A percentile compares a stretch with the other conserved stretches of the same genome.
Evolutionary conservation across 2,113 vertebrate genomes (phyloP).

Genomic region (Odocoileus virginianus): DNA sequence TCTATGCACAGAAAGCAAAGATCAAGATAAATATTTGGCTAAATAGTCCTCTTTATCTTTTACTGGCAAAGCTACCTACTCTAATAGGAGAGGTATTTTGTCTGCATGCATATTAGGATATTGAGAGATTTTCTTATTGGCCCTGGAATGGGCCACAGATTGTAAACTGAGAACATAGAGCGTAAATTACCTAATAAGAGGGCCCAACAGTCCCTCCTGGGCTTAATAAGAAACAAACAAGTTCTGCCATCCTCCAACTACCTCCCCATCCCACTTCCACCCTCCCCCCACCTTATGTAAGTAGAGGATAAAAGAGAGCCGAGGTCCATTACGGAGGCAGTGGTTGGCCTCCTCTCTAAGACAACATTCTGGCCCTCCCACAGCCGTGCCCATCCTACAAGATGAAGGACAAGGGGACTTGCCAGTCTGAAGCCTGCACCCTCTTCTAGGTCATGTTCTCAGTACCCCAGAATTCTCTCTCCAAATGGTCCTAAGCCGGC

Average conservation of each 20-base stretch:
- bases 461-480: neutral
- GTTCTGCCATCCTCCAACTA: neutral
- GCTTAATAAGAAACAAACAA: neutral
- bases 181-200: neutral
- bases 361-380: neutral
- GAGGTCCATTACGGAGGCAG: neutral
- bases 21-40: neutral
- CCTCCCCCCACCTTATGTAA: neutral
- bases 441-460: neutral
- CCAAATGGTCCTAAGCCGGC: neutral
- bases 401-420: neutral
- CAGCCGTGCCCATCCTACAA: neutral
- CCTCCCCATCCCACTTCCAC: neutral
- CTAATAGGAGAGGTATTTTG: neutral
- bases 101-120: neutral
- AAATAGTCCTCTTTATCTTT: neutral
- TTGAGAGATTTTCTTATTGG: neutral
- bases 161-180: neutral
- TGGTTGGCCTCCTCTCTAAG: neutral
- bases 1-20: neutral
- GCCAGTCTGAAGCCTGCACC: neutral
- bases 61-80: neutral
- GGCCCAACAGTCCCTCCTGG: neutral
- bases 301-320: neutral
- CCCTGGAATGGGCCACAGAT: neutral